Percentiles rank a stretch among this genome's conserved stretches.
These are phyloP conservation scores for Eupeodes corollae DNA, from an alignment of 1,140 invertebrate species.

Conservation along the genomic window DNA sequence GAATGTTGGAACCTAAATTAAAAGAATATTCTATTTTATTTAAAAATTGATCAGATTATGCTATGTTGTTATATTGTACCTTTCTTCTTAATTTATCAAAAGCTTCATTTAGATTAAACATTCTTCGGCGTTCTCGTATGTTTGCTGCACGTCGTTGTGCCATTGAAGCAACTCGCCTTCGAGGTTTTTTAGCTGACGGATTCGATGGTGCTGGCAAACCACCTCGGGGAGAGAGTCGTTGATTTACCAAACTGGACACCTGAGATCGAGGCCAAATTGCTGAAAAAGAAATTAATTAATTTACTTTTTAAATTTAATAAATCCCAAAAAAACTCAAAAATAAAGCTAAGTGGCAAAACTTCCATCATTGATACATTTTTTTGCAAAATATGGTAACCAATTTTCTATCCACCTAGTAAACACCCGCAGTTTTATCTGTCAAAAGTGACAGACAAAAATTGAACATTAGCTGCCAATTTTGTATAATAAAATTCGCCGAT, in stretches of 20 bases:
- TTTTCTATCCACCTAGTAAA: no score
- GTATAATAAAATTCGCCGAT: no score
- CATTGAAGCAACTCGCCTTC: constrained; percentile 76
- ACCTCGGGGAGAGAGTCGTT: constrained; percentile 10
- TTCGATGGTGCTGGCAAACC: constrained; percentile 8
- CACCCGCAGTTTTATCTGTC: no score
- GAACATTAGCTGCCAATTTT: no score
- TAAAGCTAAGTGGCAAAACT: no score
- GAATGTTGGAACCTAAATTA: constrained; percentile 84
- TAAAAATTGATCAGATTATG: not conserved
- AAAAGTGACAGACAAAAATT: no score
- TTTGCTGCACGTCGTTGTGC: constrained; percentile 86
- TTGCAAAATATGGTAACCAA: no score
- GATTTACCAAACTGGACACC: constrained; percentile 22
- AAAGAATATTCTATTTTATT: not conserved
- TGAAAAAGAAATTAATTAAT: constrained; percentile 23
- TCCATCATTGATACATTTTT: no score
- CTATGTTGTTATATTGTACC: constrained; percentile 34
- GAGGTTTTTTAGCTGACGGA: constrained; percentile 55
- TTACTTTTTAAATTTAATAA: no score
- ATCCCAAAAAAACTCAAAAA: no score
- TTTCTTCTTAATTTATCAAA: constrained; percentile 87
- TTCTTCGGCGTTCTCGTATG: constrained; percentile 84
- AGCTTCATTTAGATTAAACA: constrained; percentile 96
- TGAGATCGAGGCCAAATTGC: constrained; percentile 38